Evolutionary conservation across 2,888 invertebrate species (phyloP).

Genomic region (Parasteatoda lunata): DNA sequence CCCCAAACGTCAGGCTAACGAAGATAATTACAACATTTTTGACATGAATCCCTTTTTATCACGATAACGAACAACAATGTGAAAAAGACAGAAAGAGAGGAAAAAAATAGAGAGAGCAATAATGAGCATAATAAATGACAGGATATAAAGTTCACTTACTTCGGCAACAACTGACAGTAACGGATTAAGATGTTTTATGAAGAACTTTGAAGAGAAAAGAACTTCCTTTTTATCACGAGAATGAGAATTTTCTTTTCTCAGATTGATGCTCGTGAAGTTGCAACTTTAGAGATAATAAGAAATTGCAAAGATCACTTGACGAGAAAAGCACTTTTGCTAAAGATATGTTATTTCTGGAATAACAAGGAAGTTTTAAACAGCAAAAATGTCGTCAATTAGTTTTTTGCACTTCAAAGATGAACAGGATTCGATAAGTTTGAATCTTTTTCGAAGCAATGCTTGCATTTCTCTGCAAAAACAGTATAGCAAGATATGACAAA

Average conservation of each 20-base stretch:
- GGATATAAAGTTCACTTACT: slow-evolving; percentile 64
- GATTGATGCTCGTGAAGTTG: neutral
- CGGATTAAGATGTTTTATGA: slow-evolving; percentile 60
- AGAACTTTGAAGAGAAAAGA: slow-evolving; percentile 24
- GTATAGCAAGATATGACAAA: too few species aligned
- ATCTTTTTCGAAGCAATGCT: too few species aligned
- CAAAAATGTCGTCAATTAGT: too few species aligned
- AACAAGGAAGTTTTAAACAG: too few species aligned
- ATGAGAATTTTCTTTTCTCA: neutral
- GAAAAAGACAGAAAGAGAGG: slow-evolving; percentile 1
- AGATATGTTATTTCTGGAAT: too few species aligned
- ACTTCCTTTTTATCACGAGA: neutral
- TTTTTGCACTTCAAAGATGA: too few species aligned
- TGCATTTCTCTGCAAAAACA: too few species aligned
- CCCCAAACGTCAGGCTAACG: slow-evolving; percentile 51
- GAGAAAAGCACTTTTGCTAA: too few species aligned
- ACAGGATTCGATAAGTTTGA: too few species aligned
- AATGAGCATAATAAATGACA: slow-evolving; percentile 55
- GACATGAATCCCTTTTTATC: slow-evolving; percentile 42
- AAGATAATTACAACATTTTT: slow-evolving; percentile 60
- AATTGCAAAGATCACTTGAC: neutral
- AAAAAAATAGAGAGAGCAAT: slow-evolving; percentile 21
- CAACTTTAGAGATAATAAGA: neutral
- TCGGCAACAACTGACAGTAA: slow-evolving; percentile 49
- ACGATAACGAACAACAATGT: slow-evolving; percentile 54